These are phyloP conservation scores for Leuctra nigra DNA, from an alignment of 2,888 invertebrate genomes.

Conservation along the genomic window DNA sequence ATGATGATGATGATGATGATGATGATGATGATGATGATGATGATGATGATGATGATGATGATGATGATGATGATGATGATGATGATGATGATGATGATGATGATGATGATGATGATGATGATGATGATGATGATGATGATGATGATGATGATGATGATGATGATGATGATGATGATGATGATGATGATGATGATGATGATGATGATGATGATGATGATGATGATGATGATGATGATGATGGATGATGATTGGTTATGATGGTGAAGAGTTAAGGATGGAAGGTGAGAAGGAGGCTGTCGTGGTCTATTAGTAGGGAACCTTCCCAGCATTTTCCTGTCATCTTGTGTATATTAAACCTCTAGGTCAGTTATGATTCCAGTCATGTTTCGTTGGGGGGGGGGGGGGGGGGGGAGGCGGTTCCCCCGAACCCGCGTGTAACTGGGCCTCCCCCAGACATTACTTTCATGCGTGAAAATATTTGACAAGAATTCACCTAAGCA, in stretches of 20 bases:
- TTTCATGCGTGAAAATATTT: no score
- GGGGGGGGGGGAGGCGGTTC: neutral
- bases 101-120: neutral
- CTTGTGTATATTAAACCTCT: no score
- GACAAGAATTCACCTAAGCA: no score
- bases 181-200: neutral
- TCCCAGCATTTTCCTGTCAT: no score
- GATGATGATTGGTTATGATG: no score
- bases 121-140: neutral
- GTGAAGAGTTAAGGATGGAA: no score
- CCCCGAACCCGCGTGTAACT: neutral
- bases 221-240: neutral
- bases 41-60: neutral
- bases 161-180: neutral
- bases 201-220: neutral
- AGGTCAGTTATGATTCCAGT: no score
- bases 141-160: neutral
- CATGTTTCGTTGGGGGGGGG: neutral
- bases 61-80: neutral
- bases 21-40: neutral
- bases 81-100: neutral
- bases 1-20: neutral
- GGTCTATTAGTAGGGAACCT: no score
- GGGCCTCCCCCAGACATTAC: no score
- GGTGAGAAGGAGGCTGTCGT: no score